Evolutionary conservation across 2,888 invertebrate species (phyloP), one percentile per base, ranked within the genome.

Genomic region (Empis livida): DNA sequence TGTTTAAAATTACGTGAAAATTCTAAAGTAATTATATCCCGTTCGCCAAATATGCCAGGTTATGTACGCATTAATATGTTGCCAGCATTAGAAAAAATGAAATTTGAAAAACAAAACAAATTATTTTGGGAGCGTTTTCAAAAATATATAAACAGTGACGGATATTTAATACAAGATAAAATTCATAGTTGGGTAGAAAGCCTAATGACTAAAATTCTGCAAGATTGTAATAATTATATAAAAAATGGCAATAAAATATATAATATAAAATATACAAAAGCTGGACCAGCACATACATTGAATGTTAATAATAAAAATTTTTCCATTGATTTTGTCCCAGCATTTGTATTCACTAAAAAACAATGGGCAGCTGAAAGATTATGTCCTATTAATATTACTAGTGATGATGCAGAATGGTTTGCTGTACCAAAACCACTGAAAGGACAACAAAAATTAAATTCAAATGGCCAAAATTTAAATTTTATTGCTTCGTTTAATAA

Each of bases 251-350:
- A 46, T 0, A 42, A 43, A 20, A 1, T 2, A 0, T 61, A 56
- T 23, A 4, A 13, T 10, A 32, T 62, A 5, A 14, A 3, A 0
- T 58, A 60, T 35, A 0, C 35, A 1, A 52, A 49, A 42, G 46
- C 50, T 11, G 53, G 54, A 1, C 54, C 54, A 5, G 51, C 56
- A 0, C 56, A 58, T 44, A 61, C 59, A 1, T 49, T 61, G 5
- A 40, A 31, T 3, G 58, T 60, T 1, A 3, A 11, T 1, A n/a
- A 6, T 1, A 53, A 53, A 3, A 5, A 30, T 1, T 54, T 60
- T 38, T 54, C 55, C 2, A 55, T 60, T 14, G 59, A 59, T 51
- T 57, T 62, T 16, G 57, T 60, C 1, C 57, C 58, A 2, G 56
- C 53, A 0, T 51, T 60, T 10, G 47, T 55, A 38, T 55, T 60